Percentiles rank a stretch among this genome's conserved stretches.
These are phyloP conservation scores for Parnassius smintheus DNA, from an alignment of 2,888 invertebrate species.

Conservation along the genomic window DNA sequence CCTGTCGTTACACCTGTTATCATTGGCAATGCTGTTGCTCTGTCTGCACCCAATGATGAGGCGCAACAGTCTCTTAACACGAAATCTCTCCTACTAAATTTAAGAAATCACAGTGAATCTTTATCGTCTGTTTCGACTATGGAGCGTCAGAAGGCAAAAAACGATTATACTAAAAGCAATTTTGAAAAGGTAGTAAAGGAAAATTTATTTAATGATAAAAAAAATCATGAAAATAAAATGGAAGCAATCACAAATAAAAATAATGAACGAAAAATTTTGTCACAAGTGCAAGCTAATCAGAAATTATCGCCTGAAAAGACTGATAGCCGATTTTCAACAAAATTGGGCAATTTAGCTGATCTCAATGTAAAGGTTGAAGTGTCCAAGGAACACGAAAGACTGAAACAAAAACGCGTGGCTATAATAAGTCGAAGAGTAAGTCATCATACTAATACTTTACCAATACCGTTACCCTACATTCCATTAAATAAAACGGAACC, in stretches of 20 bases:
- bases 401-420: constrained; percentile 54
- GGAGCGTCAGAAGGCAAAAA: neutral
- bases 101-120: neutral
- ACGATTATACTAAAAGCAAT: neutral
- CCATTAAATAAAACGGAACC: constrained; percentile 33
- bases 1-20: constrained; percentile 48
- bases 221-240: constrained; percentile 32
- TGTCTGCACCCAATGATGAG: constrained; percentile 31
- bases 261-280: constrained; percentile 44
- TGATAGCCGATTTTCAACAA: constrained; percentile 28
- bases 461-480: constrained; percentile 55
- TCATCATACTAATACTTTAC: constrained; percentile 40
- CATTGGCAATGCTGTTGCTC: constrained; percentile 44
- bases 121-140: neutral
- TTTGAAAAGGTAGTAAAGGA: neutral
- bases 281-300: constrained; percentile 55
- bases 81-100: neutral
- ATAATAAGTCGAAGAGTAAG: constrained; percentile 55
- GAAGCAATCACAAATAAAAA: constrained; percentile 18
- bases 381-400: constrained; percentile 42
- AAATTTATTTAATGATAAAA: constrained; percentile 1
- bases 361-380: constrained; percentile 31
- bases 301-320: constrained; percentile 29
- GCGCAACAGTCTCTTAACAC: constrained; percentile 20
- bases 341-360: constrained; percentile 29